Evolutionary conservation across 1,140 invertebrate genomes (phyloP), one percentile per base, ranked within the genome.

Genomic region (Trinorchestia longiramus): DNA sequence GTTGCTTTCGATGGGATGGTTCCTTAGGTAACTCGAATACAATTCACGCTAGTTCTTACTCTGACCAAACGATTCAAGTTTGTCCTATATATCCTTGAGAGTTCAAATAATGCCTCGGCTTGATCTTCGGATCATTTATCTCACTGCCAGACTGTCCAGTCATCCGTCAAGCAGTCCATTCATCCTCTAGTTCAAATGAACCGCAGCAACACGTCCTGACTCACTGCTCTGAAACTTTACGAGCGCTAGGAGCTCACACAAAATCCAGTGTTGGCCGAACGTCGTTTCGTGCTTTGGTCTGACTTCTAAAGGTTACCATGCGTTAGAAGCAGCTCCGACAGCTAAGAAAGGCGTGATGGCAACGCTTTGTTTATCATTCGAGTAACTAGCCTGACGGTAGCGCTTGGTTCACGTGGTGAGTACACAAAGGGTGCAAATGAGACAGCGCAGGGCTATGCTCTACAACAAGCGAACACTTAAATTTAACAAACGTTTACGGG

Each of bases 111-210:
- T 42, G 88, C 43, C 41, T 91, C 28, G 41, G 88, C 43, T 42
- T 41, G 43, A 91, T 91, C 43, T 42, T 43, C 28, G 15, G 88
- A 43, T 43, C 88, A 91, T 91, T 91, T 91, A 91, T 91, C 43
- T 91, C 41, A 44, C 88, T 91, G 88, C 41, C 41, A 43, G 41
- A 91, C 88, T 43, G 88, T 91, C 41, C 88, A 44, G 43, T 28
- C 88, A 91, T 91, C 88, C 88, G 88, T 91, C 88, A 91, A 91
- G 88, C 19, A 43, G 88, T 91, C 43, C 88, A 44, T 91, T 43
- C 88, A 91, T 91, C 88, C 88, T 91, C 28, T 91, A 88, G 88
- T 91, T 91, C 88, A 91, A 91, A 91, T 91, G 88, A 91, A 44
- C 88, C 43, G 88, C 88, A 42, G 88, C 43, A 44, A 42, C 88